Conservation (phyloP, 2,113 vertebrate species). For the Triplophysa dalaica region DNA sequence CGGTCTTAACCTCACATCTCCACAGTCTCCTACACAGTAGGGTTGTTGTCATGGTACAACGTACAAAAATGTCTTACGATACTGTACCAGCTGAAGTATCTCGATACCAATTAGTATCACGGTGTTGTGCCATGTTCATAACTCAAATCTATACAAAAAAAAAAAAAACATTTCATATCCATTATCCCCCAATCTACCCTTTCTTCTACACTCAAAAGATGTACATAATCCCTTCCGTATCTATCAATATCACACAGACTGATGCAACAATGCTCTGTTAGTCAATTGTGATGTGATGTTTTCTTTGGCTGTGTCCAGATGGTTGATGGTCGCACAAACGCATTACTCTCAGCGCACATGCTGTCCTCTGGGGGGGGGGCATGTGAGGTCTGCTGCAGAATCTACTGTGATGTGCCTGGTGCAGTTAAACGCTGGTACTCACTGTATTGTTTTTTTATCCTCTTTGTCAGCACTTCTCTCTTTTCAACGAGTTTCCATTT, state of each 20-base stretch:
- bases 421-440: neutral
- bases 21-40: too few relatives aligned
- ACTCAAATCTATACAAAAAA: too few relatives aligned
- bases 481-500: neutral
- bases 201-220: too few relatives aligned
- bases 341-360: neutral
- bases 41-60: too few relatives aligned
- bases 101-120: too few relatives aligned
- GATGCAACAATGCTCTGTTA: neutral
- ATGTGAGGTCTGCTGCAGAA: conserved; percentile 41
- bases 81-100: too few relatives aligned
- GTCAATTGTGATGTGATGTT: neutral
- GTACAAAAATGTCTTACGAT: too few relatives aligned
- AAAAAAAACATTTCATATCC: too few relatives aligned
- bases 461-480: neutral
- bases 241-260: neutral
- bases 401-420: conserved; percentile 12
- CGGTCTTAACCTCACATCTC: too few relatives aligned
- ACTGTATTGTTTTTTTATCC: conserved; percentile 1
- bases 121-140: too few relatives aligned
- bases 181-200: too few relatives aligned
- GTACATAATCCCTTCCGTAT: too few relatives aligned
- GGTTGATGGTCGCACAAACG: neutral
- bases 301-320: neutral
- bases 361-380: conserved; percentile 8